Base-by-base conservation (phyloP, 2,888 invertebrate species). In the Drosophila greeni region DNA sequence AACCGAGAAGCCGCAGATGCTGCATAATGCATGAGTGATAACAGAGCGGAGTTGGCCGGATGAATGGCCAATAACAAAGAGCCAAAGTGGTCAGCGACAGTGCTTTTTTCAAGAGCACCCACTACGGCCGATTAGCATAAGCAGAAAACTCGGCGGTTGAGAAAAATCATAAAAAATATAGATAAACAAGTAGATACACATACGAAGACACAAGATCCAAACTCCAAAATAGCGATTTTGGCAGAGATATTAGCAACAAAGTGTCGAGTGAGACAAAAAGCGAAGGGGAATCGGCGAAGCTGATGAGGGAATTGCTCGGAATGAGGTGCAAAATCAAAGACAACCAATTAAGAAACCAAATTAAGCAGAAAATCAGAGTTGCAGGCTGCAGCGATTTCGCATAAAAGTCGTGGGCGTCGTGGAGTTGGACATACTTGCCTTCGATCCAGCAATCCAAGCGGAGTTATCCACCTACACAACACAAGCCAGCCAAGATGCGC, bases 21-120 rank as follows among this genome's bases (percentile, higher is more conserved):
- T 76, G 61, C 81, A 79, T 82, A 48, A 79, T 79, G 79, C 76
- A 80, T 84, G 70, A 82, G 77, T 73, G 75, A 84, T 80, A 83
- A 82, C 75, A 74, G 73, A 73, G 47, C 20, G 45, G 45, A 47
- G 18, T 20, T 70, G 60, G 33, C 37, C 51, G 45, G 43, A 54
- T 64, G 62, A 69, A 76, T 66, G 56, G 54, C 68, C 75, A 72
- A 82, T 72, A 78, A 65, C 72, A 72, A 79, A 45, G 48, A 54
- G 36, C 47, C 47, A 52, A 68, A 64, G 71, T 64, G 65, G 54
- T 53, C 71, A 58, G 6, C 65, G 55, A 54, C 69, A 49, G 78
- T 68, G 58, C 62, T 71, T 72, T 71, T 75, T 85, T 84, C 81
- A 81, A 81, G 81, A 81, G 85, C 81, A 83, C 84, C 81, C 85